Percentiles rank a stretch among this genome's conserved stretches.
Conservation (phyloP, 2,888 invertebrate species). For the Loripinus fragilis region DNA sequence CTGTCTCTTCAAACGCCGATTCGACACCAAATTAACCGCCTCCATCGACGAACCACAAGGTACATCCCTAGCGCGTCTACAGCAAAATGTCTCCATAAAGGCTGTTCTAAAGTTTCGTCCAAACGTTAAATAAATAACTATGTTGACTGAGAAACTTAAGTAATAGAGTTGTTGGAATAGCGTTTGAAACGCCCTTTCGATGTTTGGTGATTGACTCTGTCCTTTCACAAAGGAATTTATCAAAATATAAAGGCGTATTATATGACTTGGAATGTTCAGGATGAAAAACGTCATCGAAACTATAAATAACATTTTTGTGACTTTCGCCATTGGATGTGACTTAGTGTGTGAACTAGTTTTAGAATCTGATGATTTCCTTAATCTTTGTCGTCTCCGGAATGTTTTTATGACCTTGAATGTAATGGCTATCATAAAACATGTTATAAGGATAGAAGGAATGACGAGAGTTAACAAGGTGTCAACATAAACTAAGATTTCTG, state of each 20-base stretch:
- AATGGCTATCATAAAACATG: constrained; percentile 17
- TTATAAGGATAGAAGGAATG: constrained; percentile 62
- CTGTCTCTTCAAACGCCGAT: too few relatives aligned
- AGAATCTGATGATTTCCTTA: background rate
- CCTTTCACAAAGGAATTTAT: constrained; percentile 47
- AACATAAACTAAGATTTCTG: constrained; percentile 49
- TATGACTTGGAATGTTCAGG: constrained; percentile 74
- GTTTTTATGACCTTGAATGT: background rate
- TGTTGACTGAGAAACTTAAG: constrained; percentile 69
- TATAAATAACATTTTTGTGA: constrained; percentile 70
- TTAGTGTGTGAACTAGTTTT: background rate
- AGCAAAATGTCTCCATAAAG: constrained; percentile 57
- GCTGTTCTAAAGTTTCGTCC: constrained; percentile 67
- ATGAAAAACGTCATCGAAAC: constrained; percentile 69
- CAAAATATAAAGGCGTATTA: constrained; percentile 58
- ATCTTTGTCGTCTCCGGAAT: background rate
- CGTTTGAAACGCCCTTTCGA: constrained; percentile 47
- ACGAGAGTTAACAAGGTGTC: constrained; percentile 64
- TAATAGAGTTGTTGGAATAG: constrained; percentile 68
- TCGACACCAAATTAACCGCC: background rate
- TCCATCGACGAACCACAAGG: background rate
- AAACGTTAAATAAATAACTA: constrained; percentile 65
- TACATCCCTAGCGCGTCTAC: background rate
- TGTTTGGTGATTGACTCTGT: constrained; percentile 14
- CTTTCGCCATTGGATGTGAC: constrained; percentile 50